Percentiles rank a stretch among this genome's conserved stretches.
phyloP scores from a whole-genome alignment of 2,888 invertebrate species.

The Strigamia maritima region DNA sequence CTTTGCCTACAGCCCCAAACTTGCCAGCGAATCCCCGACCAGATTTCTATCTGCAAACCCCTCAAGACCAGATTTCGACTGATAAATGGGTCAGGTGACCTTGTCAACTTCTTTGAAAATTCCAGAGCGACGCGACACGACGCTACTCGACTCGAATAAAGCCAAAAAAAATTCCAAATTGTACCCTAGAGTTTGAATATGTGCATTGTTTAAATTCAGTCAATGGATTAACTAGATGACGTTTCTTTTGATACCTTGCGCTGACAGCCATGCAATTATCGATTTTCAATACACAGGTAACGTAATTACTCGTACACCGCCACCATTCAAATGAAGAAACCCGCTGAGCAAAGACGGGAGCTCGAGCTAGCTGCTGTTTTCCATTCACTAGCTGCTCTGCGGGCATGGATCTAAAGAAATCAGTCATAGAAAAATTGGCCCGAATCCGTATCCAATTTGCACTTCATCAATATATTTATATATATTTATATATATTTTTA shows the following conservation, averaged over 20 bases:
- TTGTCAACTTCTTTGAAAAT: background rate
- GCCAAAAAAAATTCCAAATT: background rate
- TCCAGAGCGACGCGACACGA: too few species aligned
- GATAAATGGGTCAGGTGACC: background rate
- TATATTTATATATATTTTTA: too few species aligned
- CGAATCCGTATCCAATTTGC: too few species aligned
- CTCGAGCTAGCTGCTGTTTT: background rate
- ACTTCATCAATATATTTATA: too few species aligned
- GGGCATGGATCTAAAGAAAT: background rate
- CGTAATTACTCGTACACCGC: background rate
- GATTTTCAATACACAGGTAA: background rate
- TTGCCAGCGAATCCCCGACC: background rate
- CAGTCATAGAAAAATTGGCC: too few species aligned
- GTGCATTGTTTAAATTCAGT: background rate
- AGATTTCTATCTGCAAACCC: background rate
- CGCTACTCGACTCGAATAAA: too few species aligned
- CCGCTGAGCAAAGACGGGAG: background rate
- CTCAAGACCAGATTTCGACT: background rate
- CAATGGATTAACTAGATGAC: background rate
- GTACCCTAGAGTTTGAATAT: background rate
- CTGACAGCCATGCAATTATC: background rate
- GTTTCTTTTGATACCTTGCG: background rate
- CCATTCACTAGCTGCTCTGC: background rate
- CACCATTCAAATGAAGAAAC: background rate
- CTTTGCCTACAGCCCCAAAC: background rate